A percentile compares a stretch with the other conserved stretches of the same genome.
Evolutionary conservation across 2,888 invertebrate genomes (phyloP).

Genomic region (Parnassius smintheus): DNA sequence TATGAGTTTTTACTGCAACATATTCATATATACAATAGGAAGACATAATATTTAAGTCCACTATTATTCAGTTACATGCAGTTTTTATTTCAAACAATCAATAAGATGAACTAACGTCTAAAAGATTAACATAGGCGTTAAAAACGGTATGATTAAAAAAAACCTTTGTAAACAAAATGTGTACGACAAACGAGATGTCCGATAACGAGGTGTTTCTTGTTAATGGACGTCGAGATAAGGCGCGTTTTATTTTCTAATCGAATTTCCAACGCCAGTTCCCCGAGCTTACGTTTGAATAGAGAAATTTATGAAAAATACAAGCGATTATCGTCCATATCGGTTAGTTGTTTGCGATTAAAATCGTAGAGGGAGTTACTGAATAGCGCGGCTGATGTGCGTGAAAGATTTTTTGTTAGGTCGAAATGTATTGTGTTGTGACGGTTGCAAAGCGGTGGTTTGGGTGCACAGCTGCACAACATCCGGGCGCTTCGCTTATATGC

Average conservation of each 20-base stretch:
- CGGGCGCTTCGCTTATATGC: constrained; percentile 43
- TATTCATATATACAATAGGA: too few relatives aligned
- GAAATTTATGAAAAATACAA: constrained; percentile 2
- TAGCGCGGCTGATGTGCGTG: constrained; percentile 32
- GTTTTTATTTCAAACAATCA: too few relatives aligned
- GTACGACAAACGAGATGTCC: constrained; percentile 43
- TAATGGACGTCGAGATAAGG: constrained; percentile 47
- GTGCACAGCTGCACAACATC: constrained; percentile 67
- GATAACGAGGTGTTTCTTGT: constrained; percentile 44
- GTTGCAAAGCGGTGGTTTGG: constrained; percentile 39
- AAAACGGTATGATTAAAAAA: constrained; percentile 2
- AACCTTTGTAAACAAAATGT: constrained; percentile 20
- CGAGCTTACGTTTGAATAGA: constrained; percentile 22
- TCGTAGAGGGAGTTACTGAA: constrained; percentile 11
- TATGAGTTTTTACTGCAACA: too few relatives aligned
- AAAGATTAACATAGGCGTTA: constrained; percentile 10
- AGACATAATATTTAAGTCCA: too few relatives aligned
- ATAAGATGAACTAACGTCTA: not conserved
- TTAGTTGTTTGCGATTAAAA: not conserved
- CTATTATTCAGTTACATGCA: too few relatives aligned
- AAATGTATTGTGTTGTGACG: constrained; percentile 27
- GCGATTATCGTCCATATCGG: constrained; percentile 14
- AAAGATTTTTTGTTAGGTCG: constrained; percentile 45
- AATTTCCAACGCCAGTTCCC: constrained; percentile 23
- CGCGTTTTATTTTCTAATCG: constrained; percentile 35